Percentiles rank a stretch among this genome's conserved stretches.
phyloP scores from a whole-genome alignment of 1,140 invertebrate genomes.

The Nasonia vitripennis region DNA sequence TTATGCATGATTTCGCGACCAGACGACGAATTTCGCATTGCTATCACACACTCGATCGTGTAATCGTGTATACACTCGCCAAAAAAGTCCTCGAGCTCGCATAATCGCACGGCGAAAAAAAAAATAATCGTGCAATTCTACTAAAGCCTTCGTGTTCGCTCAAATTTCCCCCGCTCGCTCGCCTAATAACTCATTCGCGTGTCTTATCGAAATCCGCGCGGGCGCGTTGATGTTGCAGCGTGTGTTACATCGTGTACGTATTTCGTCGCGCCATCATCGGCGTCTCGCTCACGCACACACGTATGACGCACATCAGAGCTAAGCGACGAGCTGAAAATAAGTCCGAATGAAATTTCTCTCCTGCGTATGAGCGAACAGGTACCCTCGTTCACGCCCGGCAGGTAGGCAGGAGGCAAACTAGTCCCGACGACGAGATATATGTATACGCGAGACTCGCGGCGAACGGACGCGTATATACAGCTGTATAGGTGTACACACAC shows the following conservation, averaged over 20 bases:
- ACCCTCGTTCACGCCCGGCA: background rate
- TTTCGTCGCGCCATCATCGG: background rate
- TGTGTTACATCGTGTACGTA: background rate
- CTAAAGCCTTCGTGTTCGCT: background rate
- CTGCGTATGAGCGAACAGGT: background rate
- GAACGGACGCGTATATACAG: background rate
- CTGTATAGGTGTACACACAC: background rate
- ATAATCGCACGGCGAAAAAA: background rate
- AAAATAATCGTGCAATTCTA: background rate
- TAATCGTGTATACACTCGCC: too few relatives aligned
- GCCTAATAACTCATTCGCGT: background rate
- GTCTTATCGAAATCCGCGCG: background rate
- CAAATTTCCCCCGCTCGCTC: background rate
- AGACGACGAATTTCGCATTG: background rate
- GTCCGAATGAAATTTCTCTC: constrained; percentile 10
- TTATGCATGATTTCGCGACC: background rate
- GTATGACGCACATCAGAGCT: background rate
- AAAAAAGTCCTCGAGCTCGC: background rate
- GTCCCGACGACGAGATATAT: background rate
- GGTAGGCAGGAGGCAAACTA: constrained; percentile 19
- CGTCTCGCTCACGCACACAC: background rate
- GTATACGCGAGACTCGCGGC: background rate
- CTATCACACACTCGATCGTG: too few relatives aligned
- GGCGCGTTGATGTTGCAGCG: background rate
- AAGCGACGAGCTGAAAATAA: background rate